Evolutionary conservation across 2,113 vertebrate species (phyloP), one percentile per base, ranked within the genome.

Genomic region (Carassius gibelio): DNA sequence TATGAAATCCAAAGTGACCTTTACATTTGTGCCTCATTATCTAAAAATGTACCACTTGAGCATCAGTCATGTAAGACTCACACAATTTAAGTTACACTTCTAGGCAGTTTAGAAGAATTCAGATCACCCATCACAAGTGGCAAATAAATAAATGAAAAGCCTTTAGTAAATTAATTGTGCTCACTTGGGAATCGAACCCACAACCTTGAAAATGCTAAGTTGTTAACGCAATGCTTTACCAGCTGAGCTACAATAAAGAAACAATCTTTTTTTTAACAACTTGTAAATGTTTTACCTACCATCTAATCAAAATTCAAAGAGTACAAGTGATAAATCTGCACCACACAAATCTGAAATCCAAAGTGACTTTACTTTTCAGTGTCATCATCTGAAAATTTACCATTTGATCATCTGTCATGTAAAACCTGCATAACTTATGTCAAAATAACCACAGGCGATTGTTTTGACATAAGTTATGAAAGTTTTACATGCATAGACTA

Each of bases 321-420:
- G 74, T 77, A 52, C 23, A 78, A 61, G 50, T 66, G 62, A 23
- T 77, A 57, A 59, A 85, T 82, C 30, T 69, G 64, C 5, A 2
- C n/a, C n/a, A 13, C 82, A 74, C 64, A 23, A 71, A 55, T 30
- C 66, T 69, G 36, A 34, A 80, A 85, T 77, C 17, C 52, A 61
- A 26, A 59, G 23, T 42, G 84, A 72, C 84, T 85, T 85, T 82
- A 17, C 66, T 8, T 57, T 42, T 13, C 45, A 57, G 30, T 50
- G 66, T 82, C 66, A 57, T 79, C 80, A 72, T 23, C 62, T 78
- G 36, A 84, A 78, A 64, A 76, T 76, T 59, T 77, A 15, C 21
- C 30, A 81, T 42, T 82, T 72, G 64, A 57, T 26, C 45, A 55
- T 50, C 10, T 72, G 50, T 82, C 81, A 36, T 82, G 81, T 82